Conservation (phyloP, 2,888 invertebrate genomes). For the Orchestes rusci region DNA sequence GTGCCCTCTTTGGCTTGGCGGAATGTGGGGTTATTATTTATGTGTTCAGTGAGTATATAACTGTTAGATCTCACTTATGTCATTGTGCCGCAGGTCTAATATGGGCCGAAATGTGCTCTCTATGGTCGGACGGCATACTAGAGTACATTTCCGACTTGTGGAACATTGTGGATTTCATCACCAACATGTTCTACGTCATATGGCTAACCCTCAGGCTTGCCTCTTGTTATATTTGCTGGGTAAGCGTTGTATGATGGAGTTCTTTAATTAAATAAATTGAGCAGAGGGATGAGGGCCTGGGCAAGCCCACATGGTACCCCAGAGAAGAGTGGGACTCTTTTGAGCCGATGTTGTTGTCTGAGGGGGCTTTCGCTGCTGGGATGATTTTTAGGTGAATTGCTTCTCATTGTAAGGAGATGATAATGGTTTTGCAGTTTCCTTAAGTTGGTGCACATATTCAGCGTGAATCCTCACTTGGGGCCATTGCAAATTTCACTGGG, state of each 20-base stretch:
- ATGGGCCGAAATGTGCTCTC: constrained; percentile 85
- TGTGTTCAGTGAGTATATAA: constrained; percentile 67
- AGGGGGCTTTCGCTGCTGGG: constrained; percentile 92
- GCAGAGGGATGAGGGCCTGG: constrained; percentile 30
- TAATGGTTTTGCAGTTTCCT: constrained; percentile 51
- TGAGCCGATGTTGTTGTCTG: constrained; percentile 90
- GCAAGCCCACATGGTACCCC: constrained; percentile 61
- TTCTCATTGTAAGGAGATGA: too few relatives aligned
- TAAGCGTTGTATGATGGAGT: too few relatives aligned
- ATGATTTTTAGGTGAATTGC: constrained; percentile 85
- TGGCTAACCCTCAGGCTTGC: constrained; percentile 86
- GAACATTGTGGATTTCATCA: constrained; percentile 98
- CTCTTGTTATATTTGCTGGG: constrained; percentile 85
- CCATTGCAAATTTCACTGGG: constrained; percentile 91
- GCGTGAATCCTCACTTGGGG: constrained; percentile 92
- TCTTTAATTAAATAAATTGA: too few relatives aligned
- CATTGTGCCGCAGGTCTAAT: constrained; percentile 68
- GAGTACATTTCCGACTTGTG: constrained; percentile 94
- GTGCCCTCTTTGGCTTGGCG: constrained; percentile 70
- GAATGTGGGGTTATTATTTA: constrained; percentile 80
- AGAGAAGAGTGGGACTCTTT: constrained; percentile 90
- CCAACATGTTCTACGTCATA: constrained; percentile 90
- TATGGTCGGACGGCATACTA: constrained; percentile 84
- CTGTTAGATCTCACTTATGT: constrained; percentile 1
- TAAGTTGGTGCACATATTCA: constrained; percentile 94